These are phyloP conservation scores for Nannoperca obscura DNA, from an alignment of 2,797 vertebrate genomes.

Conservation along the genomic window DNA sequence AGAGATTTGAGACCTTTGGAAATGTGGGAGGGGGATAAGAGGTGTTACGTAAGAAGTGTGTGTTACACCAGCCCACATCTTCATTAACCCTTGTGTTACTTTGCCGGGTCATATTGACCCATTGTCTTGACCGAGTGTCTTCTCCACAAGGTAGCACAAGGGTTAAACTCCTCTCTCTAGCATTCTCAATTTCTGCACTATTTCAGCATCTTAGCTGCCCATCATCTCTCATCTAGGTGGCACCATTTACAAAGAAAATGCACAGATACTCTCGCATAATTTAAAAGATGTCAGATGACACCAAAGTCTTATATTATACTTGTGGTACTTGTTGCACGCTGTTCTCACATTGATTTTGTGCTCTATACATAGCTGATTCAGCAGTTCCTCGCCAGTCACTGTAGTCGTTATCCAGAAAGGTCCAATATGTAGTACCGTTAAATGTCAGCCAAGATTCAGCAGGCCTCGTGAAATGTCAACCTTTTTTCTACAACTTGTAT, in stretches of 20 bases:
- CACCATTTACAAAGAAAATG: neutral
- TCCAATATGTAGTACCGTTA: constrained; percentile 14
- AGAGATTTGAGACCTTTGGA: constrained; percentile 40
- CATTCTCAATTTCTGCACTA: neutral
- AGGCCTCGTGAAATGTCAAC: constrained; percentile 50
- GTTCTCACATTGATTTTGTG: constrained; percentile 12
- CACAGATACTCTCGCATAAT: neutral
- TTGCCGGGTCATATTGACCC: too few relatives aligned
- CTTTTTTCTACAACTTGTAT: constrained; percentile 32
- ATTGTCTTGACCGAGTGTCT: too few relatives aligned
- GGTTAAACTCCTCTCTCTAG: neutral
- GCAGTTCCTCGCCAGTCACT: constrained; percentile 11
- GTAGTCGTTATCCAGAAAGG: constrained; percentile 35
- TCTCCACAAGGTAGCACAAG: too few relatives aligned
- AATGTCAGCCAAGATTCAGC: constrained; percentile 61
- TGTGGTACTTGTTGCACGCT: constrained; percentile 4
- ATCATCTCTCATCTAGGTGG: neutral
- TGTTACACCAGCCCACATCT: constrained; percentile 13
- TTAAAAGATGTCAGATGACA: constrained; percentile 5
- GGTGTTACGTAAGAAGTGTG: neutral
- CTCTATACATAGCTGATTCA: constrained; percentile 20
- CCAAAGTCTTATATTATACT: constrained; percentile 2
- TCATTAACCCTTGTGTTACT: neutral
- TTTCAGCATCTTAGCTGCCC: neutral
- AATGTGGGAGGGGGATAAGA: neutral